Evolutionary conservation across 2,888 invertebrate species (phyloP).

Genomic region (Scaeva pyrastri): DNA sequence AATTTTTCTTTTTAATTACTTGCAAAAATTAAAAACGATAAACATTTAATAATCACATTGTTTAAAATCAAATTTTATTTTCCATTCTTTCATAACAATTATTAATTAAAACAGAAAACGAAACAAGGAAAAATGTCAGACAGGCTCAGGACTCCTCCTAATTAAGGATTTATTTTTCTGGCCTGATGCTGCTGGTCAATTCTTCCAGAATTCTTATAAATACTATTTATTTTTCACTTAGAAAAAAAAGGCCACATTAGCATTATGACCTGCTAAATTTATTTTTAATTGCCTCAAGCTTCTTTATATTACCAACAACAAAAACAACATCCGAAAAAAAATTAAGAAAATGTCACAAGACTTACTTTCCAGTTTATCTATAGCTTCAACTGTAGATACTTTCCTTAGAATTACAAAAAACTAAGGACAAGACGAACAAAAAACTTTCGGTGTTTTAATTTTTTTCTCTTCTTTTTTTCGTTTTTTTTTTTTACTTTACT

Average conservation of each 20-base stretch:
- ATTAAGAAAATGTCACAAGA: slow-evolving; percentile 5
- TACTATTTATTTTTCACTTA: slow-evolving; percentile 34
- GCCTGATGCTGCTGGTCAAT: background rate
- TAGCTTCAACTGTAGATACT: too few relatives aligned
- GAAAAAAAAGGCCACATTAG: background rate
- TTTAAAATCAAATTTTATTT: too few relatives aligned
- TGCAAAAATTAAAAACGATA: too few relatives aligned
- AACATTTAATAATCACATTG: too few relatives aligned
- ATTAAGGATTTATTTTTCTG: too few relatives aligned
- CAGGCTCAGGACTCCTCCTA: too few relatives aligned
- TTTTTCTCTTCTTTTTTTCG: background rate
- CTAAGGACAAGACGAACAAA: background rate
- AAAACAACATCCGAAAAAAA: too few relatives aligned
- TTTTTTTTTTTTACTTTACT: background rate
- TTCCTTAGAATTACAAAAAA: background rate
- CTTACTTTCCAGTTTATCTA: background rate
- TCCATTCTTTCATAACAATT: too few relatives aligned
- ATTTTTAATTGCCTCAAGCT: slow-evolving; percentile 31
- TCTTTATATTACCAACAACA: background rate
- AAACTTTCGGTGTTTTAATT: slow-evolving; percentile 3
- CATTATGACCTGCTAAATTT: slow-evolving; percentile 32
- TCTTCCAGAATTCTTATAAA: background rate
- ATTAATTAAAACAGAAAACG: too few relatives aligned
- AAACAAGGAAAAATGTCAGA: too few relatives aligned
- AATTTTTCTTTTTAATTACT: too few relatives aligned